Conservation (phyloP, 2,797 vertebrate genomes). For the Malacoraja senta region DNA sequence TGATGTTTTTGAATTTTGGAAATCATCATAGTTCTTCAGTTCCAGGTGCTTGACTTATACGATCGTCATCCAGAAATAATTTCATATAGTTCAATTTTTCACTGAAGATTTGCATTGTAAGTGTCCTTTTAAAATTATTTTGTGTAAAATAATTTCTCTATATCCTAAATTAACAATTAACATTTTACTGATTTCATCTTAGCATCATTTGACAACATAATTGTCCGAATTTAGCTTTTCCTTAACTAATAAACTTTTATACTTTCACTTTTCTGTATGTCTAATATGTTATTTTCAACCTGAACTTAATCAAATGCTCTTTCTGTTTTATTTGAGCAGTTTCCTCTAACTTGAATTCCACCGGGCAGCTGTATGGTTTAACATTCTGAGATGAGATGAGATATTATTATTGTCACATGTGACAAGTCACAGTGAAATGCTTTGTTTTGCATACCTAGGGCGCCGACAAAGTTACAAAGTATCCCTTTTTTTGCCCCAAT, state of each 20-base stretch:
- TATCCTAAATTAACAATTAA: neutral
- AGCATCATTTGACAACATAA: neutral
- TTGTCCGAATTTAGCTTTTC: neutral
- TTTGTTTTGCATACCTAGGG: too few species aligned
- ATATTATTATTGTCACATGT: too few species aligned
- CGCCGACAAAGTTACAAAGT: too few species aligned
- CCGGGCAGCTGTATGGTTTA: neutral
- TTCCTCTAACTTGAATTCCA: neutral
- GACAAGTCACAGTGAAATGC: too few species aligned
- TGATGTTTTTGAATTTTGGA: neutral
- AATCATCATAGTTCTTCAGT: neutral
- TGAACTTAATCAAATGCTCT: neutral
- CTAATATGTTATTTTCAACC: neutral
- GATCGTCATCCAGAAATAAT: neutral
- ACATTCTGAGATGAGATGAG: neutral
- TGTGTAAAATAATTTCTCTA: neutral
- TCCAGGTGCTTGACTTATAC: neutral
- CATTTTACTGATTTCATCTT: neutral
- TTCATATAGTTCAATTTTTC: neutral
- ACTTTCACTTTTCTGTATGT: neutral
- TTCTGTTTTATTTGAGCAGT: too few species aligned
- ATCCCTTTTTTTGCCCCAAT: too few species aligned
- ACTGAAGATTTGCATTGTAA: neutral
- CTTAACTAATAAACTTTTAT: neutral
- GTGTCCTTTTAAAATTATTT: neutral